Percentiles rank a stretch among this genome's conserved stretches.
phyloP scores from a whole-genome alignment of 2,797 vertebrate genomes.

The Iguana delicatissima region DNA sequence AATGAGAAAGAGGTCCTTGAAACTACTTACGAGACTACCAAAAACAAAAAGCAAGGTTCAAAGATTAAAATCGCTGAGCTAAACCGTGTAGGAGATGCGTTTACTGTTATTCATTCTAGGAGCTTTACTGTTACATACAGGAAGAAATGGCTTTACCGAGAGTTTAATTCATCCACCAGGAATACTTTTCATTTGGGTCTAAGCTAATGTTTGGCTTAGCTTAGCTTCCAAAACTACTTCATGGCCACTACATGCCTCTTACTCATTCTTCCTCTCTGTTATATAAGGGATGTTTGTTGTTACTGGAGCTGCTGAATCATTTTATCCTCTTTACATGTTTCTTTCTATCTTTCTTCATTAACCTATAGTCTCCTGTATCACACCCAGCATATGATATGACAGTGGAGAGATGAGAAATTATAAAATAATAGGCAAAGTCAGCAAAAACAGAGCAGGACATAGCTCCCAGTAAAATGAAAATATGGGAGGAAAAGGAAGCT shows the following conservation, averaged over 20 bases:
- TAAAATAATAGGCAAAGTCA: background rate
- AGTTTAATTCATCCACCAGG: background rate
- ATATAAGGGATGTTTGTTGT: background rate
- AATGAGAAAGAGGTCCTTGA: background rate
- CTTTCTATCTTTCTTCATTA: background rate
- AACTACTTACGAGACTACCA: background rate
- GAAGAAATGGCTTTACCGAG: rapidly evolving
- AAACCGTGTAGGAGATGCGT: slow-evolving; percentile 14
- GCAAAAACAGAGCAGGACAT: slow-evolving; percentile 3
- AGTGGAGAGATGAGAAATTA: background rate
- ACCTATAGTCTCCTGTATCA: background rate
- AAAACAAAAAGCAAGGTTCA: background rate
- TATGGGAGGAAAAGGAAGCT: background rate
- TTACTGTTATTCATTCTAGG: background rate
- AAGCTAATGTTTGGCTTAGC: background rate
- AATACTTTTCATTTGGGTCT: background rate
- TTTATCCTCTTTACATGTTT: background rate
- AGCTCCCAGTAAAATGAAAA: background rate
- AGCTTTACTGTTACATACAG: rapidly evolving
- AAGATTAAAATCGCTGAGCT: background rate
- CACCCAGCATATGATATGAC: background rate
- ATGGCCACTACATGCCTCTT: background rate
- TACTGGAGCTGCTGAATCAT: background rate
- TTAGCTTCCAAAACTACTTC: background rate
- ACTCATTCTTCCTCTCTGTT: background rate